A percentile compares a stretch with the other conserved stretches of the same genome.
These are phyloP conservation scores for Stenopsyche tienmushanensis DNA, from an alignment of 1,140 invertebrate genomes.

Conservation along the genomic window DNA sequence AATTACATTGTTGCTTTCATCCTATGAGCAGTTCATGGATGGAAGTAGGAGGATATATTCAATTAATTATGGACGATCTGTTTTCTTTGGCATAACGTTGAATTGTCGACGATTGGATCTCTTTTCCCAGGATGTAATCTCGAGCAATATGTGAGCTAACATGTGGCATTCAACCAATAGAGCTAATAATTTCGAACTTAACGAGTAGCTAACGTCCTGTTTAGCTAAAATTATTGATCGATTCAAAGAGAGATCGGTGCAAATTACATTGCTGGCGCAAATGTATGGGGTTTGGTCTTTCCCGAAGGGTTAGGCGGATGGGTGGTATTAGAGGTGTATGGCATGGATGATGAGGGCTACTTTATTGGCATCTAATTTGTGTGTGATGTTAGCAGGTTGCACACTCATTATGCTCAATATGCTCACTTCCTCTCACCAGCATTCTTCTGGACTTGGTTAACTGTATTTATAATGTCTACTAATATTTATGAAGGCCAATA, in stretches of 20 bases:
- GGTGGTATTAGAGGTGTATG: not conserved
- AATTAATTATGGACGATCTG: no score
- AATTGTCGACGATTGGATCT: no score
- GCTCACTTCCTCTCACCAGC: not conserved
- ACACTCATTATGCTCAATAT: constrained; percentile 23
- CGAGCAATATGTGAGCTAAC: no score
- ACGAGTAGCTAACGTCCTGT: no score
- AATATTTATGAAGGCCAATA: constrained; percentile 9
- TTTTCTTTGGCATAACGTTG: no score
- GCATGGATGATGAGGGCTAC: constrained; percentile 3
- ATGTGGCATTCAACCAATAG: no score
- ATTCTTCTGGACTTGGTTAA: not conserved
- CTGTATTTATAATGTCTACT: not conserved
- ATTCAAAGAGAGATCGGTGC: not conserved
- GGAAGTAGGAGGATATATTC: no score
- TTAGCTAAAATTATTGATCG: not conserved
- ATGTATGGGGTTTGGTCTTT: not conserved
- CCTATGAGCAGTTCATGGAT: no score
- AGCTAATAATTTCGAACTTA: no score
- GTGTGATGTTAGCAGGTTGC: not conserved
- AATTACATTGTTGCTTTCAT: no score
- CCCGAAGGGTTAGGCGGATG: not conserved
- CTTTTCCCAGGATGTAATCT: no score
- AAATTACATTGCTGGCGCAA: not conserved
- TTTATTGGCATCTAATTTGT: constrained; percentile 17